Conservation (phyloP, 2,797 vertebrate genomes). For the Okamejei kenojei region DNA sequence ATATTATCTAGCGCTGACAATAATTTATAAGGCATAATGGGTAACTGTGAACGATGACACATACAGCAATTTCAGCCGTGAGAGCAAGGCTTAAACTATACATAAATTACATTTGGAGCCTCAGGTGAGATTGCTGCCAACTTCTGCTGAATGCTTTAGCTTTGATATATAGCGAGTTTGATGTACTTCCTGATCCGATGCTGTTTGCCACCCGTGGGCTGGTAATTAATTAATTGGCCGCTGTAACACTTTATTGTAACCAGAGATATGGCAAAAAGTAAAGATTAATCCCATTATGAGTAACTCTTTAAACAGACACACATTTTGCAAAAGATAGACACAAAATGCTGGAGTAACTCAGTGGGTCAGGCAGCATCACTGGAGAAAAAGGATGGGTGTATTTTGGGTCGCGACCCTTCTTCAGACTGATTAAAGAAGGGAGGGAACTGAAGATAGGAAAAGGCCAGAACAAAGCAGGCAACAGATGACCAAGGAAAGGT, state of each 20-base stretch:
- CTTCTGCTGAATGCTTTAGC: neutral
- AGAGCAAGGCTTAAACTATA: neutral
- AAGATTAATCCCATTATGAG: too few species aligned
- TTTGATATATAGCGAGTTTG: constrained; percentile 2
- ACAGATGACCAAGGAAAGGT: too few species aligned
- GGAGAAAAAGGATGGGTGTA: too few species aligned
- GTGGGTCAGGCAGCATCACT: too few species aligned
- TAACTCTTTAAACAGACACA: too few species aligned
- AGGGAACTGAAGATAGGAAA: too few species aligned
- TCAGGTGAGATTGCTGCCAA: neutral
- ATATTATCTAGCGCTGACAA: neutral
- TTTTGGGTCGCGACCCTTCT: too few species aligned
- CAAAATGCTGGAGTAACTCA: too few species aligned
- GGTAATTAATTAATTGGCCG: neutral
- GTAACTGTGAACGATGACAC: neutral
- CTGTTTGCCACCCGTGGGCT: neutral
- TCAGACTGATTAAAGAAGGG: too few species aligned
- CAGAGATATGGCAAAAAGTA: too few species aligned
- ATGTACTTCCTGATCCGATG: neutral
- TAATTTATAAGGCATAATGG: constrained; percentile 8
- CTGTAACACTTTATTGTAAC: neutral
- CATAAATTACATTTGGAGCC: neutral
- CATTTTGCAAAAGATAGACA: too few species aligned
- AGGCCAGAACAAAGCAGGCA: too few species aligned
- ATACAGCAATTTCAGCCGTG: neutral